Conservation (phyloP, 2,888 invertebrate genomes). For the Aradus depressus region DNA sequence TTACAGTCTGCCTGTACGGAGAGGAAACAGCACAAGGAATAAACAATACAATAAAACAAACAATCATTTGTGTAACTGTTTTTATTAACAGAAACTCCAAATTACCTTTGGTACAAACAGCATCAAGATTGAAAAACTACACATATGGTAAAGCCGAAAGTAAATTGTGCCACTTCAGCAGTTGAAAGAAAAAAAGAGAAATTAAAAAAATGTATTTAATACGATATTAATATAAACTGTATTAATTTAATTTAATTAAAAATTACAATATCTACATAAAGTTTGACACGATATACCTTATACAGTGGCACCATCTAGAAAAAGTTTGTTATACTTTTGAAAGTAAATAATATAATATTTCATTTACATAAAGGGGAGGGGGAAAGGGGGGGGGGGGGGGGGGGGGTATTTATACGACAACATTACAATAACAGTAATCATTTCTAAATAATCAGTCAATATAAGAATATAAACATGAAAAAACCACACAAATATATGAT, state of each 20-base stretch:
- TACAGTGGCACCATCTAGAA: slow-evolving; percentile 10
- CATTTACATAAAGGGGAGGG: no score
- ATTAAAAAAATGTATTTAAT: background rate
- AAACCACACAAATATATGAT: slow-evolving; percentile 22
- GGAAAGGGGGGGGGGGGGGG: no score
- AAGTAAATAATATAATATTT: no score
- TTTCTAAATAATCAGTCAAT: slow-evolving; percentile 25
- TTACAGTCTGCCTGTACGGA: no score
- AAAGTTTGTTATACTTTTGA: slow-evolving; percentile 1
- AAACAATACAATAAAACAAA: slow-evolving; percentile 12
- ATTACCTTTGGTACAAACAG: slow-evolving; percentile 40
- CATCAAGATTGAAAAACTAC: slow-evolving; percentile 22
- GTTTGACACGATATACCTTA: no score
- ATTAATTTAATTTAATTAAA: slow-evolving; percentile 6
- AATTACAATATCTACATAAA: no score
- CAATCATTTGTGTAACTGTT: slow-evolving; percentile 27
- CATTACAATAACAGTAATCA: slow-evolving; percentile 12
- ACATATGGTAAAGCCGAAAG: slow-evolving; percentile 11
- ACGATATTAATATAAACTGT: background rate
- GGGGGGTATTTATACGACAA: slow-evolving; percentile 11
- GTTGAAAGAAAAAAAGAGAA: background rate
- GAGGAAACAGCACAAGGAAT: no score
- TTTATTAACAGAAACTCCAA: slow-evolving; percentile 29
- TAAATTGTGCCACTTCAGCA: slow-evolving; percentile 11
- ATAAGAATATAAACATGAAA: slow-evolving; percentile 24